Evolutionary conservation across 2,797 vertebrate genomes (phyloP), one percentile per base, ranked within the genome.

Genomic region (Falco biarmicus): DNA sequence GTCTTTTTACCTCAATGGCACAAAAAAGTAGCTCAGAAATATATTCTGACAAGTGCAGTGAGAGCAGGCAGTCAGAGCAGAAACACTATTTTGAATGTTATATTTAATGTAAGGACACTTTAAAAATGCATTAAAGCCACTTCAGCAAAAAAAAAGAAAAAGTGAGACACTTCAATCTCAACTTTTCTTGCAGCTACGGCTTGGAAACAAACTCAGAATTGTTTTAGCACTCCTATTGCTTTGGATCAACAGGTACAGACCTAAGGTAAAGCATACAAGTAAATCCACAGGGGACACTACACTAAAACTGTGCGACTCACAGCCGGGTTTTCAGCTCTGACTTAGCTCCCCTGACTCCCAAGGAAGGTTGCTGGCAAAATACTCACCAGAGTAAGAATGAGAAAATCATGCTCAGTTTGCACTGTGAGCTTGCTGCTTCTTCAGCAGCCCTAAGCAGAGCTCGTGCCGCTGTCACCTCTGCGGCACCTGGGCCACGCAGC

Each of bases 311-410:
- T 15, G 57, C 28, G 41, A 17, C 25, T 15, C 17, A 6, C 17
- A 60, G 8, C 5, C 13, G 37, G 21, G 7, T 31, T 60, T 83
- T 41, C 47, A 61, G 47, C 47, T 53, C 53, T 39, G 54, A 6
- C n/a, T 48, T 26, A 20, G 7, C 13, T 65, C 60, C 54, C 41
- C 6, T 20, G 22, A 16, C 32, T 65, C 47, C 74, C 19, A 66
- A 16, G 8, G 25, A 5, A 21, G 37, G 20, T 54, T 56, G 50
- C 34, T 6, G 12, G 22, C 24, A 89, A 85, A 86, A 85, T 37
- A 68, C 15, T 39, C 4, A 0, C 20, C 53, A 7, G 5, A 22
- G 9, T 11, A n/a, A 59, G 31, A 39, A 47, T 0, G 2, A 51
- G 37, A 17, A 73, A 61, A 51, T 41, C 28, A 13, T 16, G 7